Base-by-base conservation (phyloP, 1,140 invertebrate species). In the Zaprionus lachaisei region DNA sequence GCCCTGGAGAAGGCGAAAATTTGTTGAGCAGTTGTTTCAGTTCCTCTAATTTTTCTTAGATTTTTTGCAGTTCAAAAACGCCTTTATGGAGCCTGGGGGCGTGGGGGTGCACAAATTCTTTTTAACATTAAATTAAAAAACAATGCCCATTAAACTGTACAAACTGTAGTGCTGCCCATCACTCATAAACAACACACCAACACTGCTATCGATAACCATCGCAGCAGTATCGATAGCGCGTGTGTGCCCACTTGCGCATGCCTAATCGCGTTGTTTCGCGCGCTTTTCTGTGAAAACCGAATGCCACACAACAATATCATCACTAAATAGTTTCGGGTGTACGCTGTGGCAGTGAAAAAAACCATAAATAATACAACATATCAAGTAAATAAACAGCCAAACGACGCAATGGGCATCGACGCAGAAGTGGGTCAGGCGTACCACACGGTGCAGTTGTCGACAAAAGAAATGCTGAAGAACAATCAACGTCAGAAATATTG, bases 401-500 rank as follows among this genome's bases (percentile, higher is more conserved):
- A 60, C 37, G 70, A 60, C 37, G 70, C 62, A 72, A 92, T 92
- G 91, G 91, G 83, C 77, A 78, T 60, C 41, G 80, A 79, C 51
- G 70, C 64, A 60, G 81, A 84, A 63, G 81, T 91, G 61, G 80
- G 87, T 55, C 77, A 80, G 55, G 87, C 86, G 47, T 92, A 89
- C 72, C 81, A 79, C 65, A 86, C 87, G 60, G 92, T 92, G 54
- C 92, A 92, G 75, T 77, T 83, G 38, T 92, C 92, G 41, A 84
- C 92, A 24, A 92, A 91, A 82, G 92, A 92, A 80, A 91, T 92
- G 60, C 58, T 92, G 0, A 79, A 86, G 12, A 80, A 81, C 31
- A 91, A 87, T 22, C 86, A 85, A 44, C 84, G 83, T 77, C 91
- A 92, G 77, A 70, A 92, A 73, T 92, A 78, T 72, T 85, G 85